phyloP scores from a whole-genome alignment of 2,113 vertebrate genomes.

The Anolis carolinensis region DNA sequence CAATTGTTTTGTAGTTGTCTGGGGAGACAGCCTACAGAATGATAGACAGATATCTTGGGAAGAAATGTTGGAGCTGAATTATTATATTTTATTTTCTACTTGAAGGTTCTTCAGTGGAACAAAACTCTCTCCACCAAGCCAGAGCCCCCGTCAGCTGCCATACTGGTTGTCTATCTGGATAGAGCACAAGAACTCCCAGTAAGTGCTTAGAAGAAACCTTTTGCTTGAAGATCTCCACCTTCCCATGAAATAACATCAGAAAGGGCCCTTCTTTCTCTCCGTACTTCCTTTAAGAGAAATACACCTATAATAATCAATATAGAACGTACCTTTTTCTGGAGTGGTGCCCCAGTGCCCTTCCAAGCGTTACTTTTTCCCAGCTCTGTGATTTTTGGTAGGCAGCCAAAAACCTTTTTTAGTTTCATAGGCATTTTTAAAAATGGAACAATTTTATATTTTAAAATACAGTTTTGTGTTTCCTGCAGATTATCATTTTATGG shows the following conservation, averaged over 20 bases:
- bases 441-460: too few relatives aligned
- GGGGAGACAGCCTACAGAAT: not conserved
- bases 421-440: too few relatives aligned
- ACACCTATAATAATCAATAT: not conserved
- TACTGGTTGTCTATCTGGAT: constrained; percentile 89
- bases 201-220: constrained; percentile 56
- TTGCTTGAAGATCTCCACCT: not conserved
- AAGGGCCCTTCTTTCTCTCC: not conserved
- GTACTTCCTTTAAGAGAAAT: not conserved
- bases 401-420: too few relatives aligned
- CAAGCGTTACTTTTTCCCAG: not conserved
- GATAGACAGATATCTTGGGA: not conserved
- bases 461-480: not conserved
- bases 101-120: constrained; percentile 87
- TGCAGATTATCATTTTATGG: not conserved
- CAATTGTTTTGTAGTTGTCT: not conserved
- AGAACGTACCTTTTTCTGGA: not conserved
- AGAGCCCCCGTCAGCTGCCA: constrained; percentile 86
- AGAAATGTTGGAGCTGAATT: not conserved
- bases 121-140: constrained; percentile 75
- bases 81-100: not conserved
- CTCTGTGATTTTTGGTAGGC: not conserved
- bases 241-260: too few relatives aligned
- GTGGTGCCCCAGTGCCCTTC: not conserved
- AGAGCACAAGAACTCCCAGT: constrained; percentile 87